Base-by-base conservation (phyloP, 2,797 vertebrate species). In the Gallinago nigripennis region DNA sequence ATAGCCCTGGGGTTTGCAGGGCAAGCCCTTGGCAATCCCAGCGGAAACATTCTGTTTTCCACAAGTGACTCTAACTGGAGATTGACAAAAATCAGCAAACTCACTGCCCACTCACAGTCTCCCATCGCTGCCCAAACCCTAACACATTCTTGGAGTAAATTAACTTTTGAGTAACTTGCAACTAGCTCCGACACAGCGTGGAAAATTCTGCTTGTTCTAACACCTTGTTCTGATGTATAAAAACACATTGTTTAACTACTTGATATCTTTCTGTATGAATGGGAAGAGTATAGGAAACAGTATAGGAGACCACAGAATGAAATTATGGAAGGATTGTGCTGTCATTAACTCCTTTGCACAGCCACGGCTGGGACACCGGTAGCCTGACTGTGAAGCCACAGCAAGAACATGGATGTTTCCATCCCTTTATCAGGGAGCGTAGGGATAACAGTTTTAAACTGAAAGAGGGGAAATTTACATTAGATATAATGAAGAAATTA, bases 151-250 rank as follows among this genome's bases (percentile, higher is more conserved):
- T 43, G 45, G 53, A 68, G 20, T 17, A 37, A 72, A 90, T 8
- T 18, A 31, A 41, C 3, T 3, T 53, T 19, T 71, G 48, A 68
- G 69, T 45, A 37, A 23, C 28, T 71, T 64, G 56, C 37, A 54
- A 30, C 11, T 27, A 53, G 9, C 14, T 86, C 50, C 17, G 64
- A 14, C 7, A 17, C 16, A 28, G 31, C 0, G 0, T 2, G 7
- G 51, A 30, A 51, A 45, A 79, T 68, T 5, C 1, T 41, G 45
- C 24, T 83, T 45, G 17, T 53, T 75, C 73, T 35, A 60, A 28
- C 41, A 57, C 15, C 48, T 72, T 48, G 16, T 33, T 65, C 17
- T 73, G 37, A 10, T 50, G 46, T 13, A 28, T 37, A 53, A 73
- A 82, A 89, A 70, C 8, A 27, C 23, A 27, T 3, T 0, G 0